Percentiles rank a stretch among this genome's conserved stretches.
phyloP scores from a whole-genome alignment of 1,140 invertebrate genomes.

The Brachionus manjavacas region DNA sequence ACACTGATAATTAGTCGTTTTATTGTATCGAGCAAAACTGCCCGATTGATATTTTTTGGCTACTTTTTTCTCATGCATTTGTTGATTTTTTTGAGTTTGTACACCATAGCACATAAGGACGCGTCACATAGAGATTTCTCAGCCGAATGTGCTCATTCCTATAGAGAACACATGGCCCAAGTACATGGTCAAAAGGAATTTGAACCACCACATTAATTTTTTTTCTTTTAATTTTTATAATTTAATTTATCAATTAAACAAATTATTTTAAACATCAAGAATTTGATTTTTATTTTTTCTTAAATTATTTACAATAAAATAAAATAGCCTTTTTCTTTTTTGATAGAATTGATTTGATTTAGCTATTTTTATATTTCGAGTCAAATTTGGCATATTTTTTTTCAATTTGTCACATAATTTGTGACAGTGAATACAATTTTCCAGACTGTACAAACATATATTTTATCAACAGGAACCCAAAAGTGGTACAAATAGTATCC shows the following conservation, averaged over 20 bases:
- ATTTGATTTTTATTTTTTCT: too few species aligned
- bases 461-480: too few species aligned
- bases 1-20: constrained; percentile 49
- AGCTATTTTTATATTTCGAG: too few species aligned
- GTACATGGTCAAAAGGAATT: constrained; percentile 14
- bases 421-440: too few species aligned
- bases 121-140: neutral
- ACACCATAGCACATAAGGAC: constrained; percentile 8
- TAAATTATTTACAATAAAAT: too few species aligned
- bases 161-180: constrained; percentile 33
- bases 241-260: neutral
- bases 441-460: too few species aligned
- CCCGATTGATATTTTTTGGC: constrained; percentile 58
- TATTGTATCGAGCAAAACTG: constrained; percentile 57
- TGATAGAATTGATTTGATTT: too few species aligned
- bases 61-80: constrained; percentile 60
- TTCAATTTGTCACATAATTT: too few species aligned
- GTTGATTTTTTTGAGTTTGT: constrained; percentile 58
- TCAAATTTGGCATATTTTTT: too few species aligned
- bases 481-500: too few species aligned
- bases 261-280: too few species aligned
- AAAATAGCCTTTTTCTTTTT: too few species aligned
- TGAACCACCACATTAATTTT: neutral
- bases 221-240: neutral
- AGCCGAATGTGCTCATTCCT: neutral